phyloP scores from a whole-genome alignment of 2,888 invertebrate species.

The Rutpela maculata region DNA sequence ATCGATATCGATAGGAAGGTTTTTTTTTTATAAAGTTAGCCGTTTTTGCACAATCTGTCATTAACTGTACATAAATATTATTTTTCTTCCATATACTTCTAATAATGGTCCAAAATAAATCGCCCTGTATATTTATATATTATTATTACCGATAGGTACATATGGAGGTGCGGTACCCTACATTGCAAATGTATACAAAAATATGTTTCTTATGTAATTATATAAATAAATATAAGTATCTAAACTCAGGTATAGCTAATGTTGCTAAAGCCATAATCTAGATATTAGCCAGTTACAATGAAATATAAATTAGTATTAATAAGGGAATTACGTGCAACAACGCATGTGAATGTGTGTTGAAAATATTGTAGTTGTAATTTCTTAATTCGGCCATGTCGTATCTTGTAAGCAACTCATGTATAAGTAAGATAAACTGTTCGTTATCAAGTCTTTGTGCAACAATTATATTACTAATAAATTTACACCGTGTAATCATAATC shows the following conservation, averaged over 20 bases:
- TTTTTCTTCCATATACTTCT: too few relatives aligned
- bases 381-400: constrained; percentile 60
- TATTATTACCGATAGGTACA: too few relatives aligned
- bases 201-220: too few relatives aligned
- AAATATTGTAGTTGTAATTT: constrained; percentile 56
- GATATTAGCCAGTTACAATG: not conserved
- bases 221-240: too few relatives aligned
- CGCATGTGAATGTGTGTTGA: constrained; percentile 17
- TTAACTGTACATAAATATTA: too few relatives aligned
- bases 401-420: not conserved
- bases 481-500: not conserved
- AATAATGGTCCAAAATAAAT: too few relatives aligned
- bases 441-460: not conserved
- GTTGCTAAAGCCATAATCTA: not conserved
- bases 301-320: not conserved
- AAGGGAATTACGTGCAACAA: not conserved
- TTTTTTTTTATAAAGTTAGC: too few relatives aligned
- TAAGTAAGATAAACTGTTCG: constrained; percentile 3
- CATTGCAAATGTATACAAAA: too few relatives aligned
- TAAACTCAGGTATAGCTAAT: not conserved
- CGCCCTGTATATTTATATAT: too few relatives aligned
- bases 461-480: constrained; percentile 7
- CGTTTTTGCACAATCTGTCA: too few relatives aligned
- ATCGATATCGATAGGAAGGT: too few relatives aligned
- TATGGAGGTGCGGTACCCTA: too few relatives aligned